Conservation (phyloP, 2,113 vertebrate genomes). For the Cyprinodon tularosa region DNA sequence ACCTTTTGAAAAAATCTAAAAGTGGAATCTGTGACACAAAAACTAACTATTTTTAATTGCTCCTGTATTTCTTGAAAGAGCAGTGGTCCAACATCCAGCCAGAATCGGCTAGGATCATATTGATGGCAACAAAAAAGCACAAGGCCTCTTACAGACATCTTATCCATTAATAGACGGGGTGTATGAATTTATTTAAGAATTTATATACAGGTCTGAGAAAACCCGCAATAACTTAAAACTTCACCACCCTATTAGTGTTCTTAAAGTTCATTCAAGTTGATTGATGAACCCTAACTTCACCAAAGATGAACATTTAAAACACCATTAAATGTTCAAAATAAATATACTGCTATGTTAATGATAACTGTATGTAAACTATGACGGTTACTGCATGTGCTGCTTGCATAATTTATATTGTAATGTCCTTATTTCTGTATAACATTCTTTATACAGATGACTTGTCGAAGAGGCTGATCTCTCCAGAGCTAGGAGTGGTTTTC, state of each 20-base stretch:
- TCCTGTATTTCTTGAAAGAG: background rate
- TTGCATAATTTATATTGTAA: background rate
- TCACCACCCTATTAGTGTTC: background rate
- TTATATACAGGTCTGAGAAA: background rate
- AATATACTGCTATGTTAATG: background rate
- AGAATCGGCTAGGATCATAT: background rate
- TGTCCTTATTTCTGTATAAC: slow-evolving; percentile 1
- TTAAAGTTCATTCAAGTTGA: background rate
- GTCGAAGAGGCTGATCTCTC: slow-evolving; percentile 89
- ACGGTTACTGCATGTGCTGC: background rate
- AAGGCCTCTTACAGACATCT: background rate
- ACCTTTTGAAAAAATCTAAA: background rate
- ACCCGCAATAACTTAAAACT: background rate
- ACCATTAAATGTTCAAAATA: background rate
- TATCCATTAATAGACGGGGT: background rate
- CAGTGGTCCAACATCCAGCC: background rate
- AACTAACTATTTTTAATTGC: background rate
- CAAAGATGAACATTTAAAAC: no score
- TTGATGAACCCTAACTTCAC: background rate
- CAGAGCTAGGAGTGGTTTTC: slow-evolving; percentile 91
- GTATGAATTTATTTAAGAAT: background rate
- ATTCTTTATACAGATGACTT: slow-evolving; percentile 75
- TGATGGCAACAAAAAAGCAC: background rate
- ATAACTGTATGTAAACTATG: background rate
- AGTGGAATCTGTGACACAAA: background rate